A percentile compares a stretch with the other conserved stretches of the same genome.
Conservation (phyloP, 2,888 invertebrate genomes). For the Sipha maydis region DNA sequence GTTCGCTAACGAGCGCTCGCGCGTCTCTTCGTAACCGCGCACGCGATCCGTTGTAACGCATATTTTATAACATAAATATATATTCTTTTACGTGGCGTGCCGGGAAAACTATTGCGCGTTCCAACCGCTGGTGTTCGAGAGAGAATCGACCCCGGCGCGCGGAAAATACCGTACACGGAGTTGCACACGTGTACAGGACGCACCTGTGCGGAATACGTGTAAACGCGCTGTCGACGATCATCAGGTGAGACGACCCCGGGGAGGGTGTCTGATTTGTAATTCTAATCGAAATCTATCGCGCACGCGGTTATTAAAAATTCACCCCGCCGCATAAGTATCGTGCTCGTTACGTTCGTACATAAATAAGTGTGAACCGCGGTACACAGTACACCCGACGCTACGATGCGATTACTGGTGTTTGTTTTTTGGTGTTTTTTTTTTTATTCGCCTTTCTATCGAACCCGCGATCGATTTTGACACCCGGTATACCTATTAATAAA, state of each 20-base stretch:
- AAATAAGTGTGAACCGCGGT: not conserved
- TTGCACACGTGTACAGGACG: not conserved
- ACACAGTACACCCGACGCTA: not conserved
- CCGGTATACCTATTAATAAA: conserved; percentile 14
- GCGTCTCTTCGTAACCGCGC: not conserved
- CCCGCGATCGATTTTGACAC: conserved; percentile 41
- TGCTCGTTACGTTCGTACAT: not conserved
- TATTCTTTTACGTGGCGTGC: too few relatives aligned
- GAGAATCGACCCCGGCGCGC: not conserved
- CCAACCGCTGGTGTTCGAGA: too few relatives aligned
- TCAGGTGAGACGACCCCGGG: conserved; percentile 53
- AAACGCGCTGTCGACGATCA: conserved; percentile 33
- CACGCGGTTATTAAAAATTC: conserved; percentile 57
- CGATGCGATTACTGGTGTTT: not conserved
- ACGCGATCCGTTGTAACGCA: not conserved
- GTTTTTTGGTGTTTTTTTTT: not conserved
- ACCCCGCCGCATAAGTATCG: not conserved
- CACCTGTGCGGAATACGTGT: conserved; percentile 44
- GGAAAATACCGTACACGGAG: too few relatives aligned
- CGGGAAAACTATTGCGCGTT: too few relatives aligned
- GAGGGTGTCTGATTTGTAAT: conserved; percentile 60
- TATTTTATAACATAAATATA: too few relatives aligned
- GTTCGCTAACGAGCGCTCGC: conserved; percentile 13
- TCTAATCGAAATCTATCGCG: conserved; percentile 56
- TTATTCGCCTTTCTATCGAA: not conserved